Base-by-base conservation (phyloP, 2,797 vertebrate species). In the Esox lucius region DNA sequence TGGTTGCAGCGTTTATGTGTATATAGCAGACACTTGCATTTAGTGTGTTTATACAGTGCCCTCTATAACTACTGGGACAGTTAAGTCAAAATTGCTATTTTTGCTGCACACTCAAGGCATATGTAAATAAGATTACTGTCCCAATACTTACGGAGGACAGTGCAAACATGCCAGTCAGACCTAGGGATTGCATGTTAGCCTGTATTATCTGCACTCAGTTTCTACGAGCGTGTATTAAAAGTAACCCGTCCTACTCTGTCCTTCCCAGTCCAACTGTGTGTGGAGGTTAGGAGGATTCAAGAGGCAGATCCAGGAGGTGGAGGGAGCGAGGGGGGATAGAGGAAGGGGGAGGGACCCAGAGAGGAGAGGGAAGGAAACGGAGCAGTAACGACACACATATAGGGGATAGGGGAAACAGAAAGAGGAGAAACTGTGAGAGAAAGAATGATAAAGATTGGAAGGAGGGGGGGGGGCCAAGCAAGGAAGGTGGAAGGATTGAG, bases 1-100 rank as follows among this genome's bases (percentile, higher is more conserved):
- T 12, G 22, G 16, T 74, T 85, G 70, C 80, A 84, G 77, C 86
- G 80, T 83, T 81, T 86, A 85, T 31, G 35, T 64, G 39, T 64
- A 26, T 48, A 35, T 22, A 39, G 16, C 17, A 62, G 19, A 17
- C 42, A 24, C 16, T 51, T 33, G 42, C 31, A 39, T n/a, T 24
- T n/a, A 56, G 19, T 46, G 17, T 69, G 33, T 69, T 7, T 39
- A 39, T 39, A 3, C 7, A 3, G 35, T 39, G 35, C 35, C 35
- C 35, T 39, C 35, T 39, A 39, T 39, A 39, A 39, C 35, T 39
- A 39, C 7, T 39, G 35, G 35, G 35, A 39, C 35, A 39, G 7
- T 39, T n/a, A n/a, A n/a, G n/a, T n/a, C n/a, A n/a, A n/a, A n/a
- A n/a, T n/a, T n/a, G n/a, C n/a, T n/a, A n/a, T n/a, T n/a, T n/a